Base-by-base conservation (phyloP, 2,888 invertebrate genomes). In the Ectobius pallidus region DNA sequence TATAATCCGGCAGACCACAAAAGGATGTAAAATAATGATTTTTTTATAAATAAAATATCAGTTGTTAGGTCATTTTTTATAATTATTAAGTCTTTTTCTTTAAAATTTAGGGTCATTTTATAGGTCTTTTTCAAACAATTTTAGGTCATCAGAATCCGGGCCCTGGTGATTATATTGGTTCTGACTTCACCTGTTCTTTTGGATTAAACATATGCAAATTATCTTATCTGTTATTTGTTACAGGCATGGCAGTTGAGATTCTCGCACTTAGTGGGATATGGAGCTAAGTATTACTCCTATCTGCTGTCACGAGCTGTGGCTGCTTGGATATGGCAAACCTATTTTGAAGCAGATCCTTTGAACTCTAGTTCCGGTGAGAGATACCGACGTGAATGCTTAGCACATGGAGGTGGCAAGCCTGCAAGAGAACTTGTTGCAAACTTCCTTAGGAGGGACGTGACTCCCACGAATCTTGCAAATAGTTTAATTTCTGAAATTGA, bases 261-360 rank as follows among this genome's bases (percentile, higher is more conserved):
- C 85, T 94, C 96, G 75, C 99, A 99, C 84, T 86, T 99, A 70
- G 94, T 98, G 3, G 97, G 98, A 1, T 99, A 99, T 83, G 99
- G 99, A 46, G 98, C 98, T 0, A 98, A 97, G 83, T 99, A 99
- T 85, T 99, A 99, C 83, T 94, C 99, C 0, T 99, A 99, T 85
- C 86, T 99, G 76, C 93, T 98, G 80, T 98, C 99, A 0, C 89
- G 95, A 79, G 95, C 97, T 9, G 90, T 97, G 67, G 97, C 98
- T 0, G 93, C 95, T 72, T 91, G 92, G 86, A 94, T 97, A 76
- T 99, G 98, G 98, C 91, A 93, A 81, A 88, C 89, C 22, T 91
- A 93, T 81, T 97, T 99, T 81, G 87, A 90, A 79, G 81, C 83
- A 0, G 90, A 93, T 81, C 96, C 96, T 0, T 89, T 96, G 65